phyloP scores from a whole-genome alignment of 1,140 invertebrate genomes.

The Akabosia matsudoensis region DNA sequence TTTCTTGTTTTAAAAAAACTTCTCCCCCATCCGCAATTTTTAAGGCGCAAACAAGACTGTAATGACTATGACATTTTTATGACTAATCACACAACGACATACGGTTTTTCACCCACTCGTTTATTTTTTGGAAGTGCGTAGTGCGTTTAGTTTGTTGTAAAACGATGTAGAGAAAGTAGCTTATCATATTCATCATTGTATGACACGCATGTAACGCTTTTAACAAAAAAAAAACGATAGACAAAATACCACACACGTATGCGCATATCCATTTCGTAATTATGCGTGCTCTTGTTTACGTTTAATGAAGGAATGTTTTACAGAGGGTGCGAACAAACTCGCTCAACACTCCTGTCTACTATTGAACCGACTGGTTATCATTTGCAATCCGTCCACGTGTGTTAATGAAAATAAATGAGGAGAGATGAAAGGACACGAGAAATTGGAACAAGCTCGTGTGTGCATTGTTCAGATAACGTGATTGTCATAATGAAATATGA shows the following conservation, averaged over 20 bases:
- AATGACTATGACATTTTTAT: conserved; percentile 13
- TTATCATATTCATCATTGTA: too few relatives aligned
- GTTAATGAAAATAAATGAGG: neutral
- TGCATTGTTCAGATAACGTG: neutral
- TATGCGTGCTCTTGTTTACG: neutral
- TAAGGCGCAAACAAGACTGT: neutral
- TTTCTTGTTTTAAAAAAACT: neutral
- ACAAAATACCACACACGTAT: neutral
- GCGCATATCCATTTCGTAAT: neutral
- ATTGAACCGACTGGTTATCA: neutral
- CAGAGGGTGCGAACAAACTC: neutral
- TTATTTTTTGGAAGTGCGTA: too few relatives aligned
- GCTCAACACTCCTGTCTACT: neutral
- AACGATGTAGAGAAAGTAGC: too few relatives aligned
- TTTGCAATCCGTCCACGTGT: neutral
- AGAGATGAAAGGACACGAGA: neutral
- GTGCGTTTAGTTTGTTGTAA: too few relatives aligned
- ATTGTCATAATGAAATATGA: too few relatives aligned
- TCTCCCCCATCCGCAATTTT: neutral
- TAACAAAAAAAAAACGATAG: neutral
- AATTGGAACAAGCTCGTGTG: neutral
- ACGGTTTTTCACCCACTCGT: neutral
- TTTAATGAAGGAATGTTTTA: neutral
- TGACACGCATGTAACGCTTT: too few relatives aligned
- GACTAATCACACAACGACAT: neutral